Conservation (phyloP, 2,113 vertebrate species). For the Microtus oregoni region DNA sequence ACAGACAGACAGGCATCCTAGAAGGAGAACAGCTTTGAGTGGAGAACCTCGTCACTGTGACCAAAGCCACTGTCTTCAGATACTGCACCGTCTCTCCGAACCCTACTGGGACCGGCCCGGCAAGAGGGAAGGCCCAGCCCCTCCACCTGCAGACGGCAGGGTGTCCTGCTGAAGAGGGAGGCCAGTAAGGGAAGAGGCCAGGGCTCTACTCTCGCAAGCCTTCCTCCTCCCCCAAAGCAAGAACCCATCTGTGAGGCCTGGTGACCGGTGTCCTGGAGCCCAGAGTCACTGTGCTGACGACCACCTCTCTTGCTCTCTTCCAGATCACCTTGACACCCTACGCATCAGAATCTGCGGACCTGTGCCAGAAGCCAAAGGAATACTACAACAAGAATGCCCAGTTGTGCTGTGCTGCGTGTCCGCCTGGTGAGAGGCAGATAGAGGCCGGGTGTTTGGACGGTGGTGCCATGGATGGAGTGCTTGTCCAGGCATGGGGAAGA, state of each 20-base stretch:
- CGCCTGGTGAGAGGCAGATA: slow-evolving; percentile 77
- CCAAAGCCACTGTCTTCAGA: background rate
- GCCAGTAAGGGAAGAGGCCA: background rate
- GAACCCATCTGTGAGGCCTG: background rate
- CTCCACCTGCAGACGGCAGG: background rate
- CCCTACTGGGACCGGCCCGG: background rate
- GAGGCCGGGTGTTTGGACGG: background rate
- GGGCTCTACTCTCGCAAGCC: background rate
- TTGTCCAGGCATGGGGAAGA: background rate
- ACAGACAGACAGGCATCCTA: background rate
- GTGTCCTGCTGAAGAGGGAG: background rate
- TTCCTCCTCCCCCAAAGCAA: background rate
- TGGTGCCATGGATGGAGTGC: background rate
- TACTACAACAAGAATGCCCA: slow-evolving; percentile 68
- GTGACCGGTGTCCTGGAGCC: rapidly evolving
- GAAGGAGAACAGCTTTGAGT: background rate
- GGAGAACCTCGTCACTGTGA: background rate
- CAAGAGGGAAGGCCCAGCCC: background rate
- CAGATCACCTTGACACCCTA: slow-evolving; percentile 73
- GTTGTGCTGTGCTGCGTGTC: slow-evolving; percentile 83
- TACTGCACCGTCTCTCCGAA: background rate
- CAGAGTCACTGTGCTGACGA: background rate
- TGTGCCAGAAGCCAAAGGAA: slow-evolving; percentile 43
- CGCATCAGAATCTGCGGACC: rapidly evolving
- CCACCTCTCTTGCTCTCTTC: slow-evolving; percentile 34